Evolutionary conservation across 2,888 invertebrate species (phyloP).

Genomic region (Isoperla grammatica): DNA sequence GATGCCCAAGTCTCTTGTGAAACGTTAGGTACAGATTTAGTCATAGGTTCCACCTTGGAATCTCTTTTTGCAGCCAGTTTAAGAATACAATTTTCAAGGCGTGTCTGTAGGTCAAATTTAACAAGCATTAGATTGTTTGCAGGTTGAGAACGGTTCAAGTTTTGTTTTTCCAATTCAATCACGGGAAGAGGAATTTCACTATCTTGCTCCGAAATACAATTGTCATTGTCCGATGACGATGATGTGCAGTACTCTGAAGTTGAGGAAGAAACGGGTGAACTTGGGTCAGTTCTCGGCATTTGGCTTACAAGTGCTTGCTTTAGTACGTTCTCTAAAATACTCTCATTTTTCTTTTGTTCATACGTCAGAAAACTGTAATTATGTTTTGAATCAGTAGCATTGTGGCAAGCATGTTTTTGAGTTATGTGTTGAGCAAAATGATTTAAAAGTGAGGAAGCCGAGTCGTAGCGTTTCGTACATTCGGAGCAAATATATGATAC

Average conservation of each 20-base stretch:
- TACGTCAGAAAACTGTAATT: neutral
- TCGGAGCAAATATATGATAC: conserved; percentile 36
- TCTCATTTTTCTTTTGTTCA: conserved; percentile 26
- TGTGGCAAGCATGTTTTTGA: neutral
- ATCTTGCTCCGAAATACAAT: conserved; percentile 8
- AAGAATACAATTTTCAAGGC: conserved; percentile 34
- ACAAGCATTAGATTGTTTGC: conserved; percentile 26
- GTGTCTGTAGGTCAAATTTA: conserved; percentile 32
- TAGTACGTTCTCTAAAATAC: conserved; percentile 27
- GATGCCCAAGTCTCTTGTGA: neutral
- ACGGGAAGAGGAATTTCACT: neutral
- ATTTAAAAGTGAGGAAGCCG: conserved; percentile 40
- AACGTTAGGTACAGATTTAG: neutral
- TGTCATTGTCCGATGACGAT: conserved; percentile 1
- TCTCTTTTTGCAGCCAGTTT: conserved; percentile 26
- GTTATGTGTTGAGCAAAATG: conserved; percentile 42
- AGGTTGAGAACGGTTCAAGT: conserved; percentile 3
- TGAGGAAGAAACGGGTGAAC: conserved; percentile 10
- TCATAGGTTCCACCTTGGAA: neutral
- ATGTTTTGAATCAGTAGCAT: neutral
- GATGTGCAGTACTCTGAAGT: conserved; percentile 2
- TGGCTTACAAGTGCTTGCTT: too few relatives aligned
- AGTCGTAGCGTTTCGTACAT: conserved; percentile 38
- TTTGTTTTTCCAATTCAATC: neutral
- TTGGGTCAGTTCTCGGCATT: too few relatives aligned